These are phyloP conservation scores for Centropus unirufus DNA, from an alignment of 2,113 vertebrate species.

Conservation along the genomic window DNA sequence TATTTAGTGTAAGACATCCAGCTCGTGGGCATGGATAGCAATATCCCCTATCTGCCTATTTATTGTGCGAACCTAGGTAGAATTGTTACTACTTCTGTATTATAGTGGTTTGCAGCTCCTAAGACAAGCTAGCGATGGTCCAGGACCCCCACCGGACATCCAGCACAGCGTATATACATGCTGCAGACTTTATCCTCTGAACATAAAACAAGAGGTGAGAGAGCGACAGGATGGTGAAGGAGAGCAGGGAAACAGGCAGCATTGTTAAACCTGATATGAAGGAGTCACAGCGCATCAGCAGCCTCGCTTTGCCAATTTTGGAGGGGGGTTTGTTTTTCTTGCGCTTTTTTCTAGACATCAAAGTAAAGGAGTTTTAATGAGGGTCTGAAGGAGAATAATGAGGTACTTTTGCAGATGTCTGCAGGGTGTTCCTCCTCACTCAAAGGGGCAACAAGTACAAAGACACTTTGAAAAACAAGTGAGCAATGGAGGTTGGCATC, in stretches of 20 bases:
- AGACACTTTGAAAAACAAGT: constrained; percentile 66
- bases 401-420: constrained; percentile 64
- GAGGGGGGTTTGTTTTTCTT: constrained; percentile 35
- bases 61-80: neutral
- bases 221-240: neutral
- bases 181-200: neutral
- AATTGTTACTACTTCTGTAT: neutral
- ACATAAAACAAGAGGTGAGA: neutral
- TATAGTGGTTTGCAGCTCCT: neutral
- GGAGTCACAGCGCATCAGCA: neutral
- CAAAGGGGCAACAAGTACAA: constrained; percentile 57
- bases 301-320: neutral
- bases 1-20: neutral
- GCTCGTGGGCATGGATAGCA: neutral
- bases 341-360: constrained; percentile 1
- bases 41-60: neutral
- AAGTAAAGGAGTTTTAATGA: constrained; percentile 69
- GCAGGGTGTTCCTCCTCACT: constrained; percentile 59
- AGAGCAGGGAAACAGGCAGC: neutral
- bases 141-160: neutral
- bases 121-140: neutral
- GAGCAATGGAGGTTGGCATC: constrained; percentile 49
- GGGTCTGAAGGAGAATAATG: constrained; percentile 68
- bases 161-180: neutral
- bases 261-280: neutral